Percentiles rank a stretch among this genome's conserved stretches.
Evolutionary conservation across 2,797 vertebrate genomes (phyloP).

Genomic region (Anomalospiza imberbis): DNA sequence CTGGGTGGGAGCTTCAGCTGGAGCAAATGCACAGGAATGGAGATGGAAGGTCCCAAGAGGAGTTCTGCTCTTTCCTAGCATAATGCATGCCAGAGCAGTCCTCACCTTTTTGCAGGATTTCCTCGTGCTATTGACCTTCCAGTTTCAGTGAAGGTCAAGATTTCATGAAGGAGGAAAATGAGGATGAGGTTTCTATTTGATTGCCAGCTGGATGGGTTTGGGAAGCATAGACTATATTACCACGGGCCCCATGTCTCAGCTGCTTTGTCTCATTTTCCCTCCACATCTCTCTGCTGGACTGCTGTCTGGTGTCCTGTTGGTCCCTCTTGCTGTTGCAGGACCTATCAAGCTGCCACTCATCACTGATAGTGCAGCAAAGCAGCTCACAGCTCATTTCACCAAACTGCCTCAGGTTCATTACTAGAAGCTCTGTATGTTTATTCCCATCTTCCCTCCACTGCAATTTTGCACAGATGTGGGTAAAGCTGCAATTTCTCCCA

Average conservation of each 20-base stretch:
- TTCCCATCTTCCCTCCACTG: background rate
- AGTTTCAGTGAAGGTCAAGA: background rate
- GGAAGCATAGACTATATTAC: background rate
- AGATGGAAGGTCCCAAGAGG: background rate
- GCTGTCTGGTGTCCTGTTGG: background rate
- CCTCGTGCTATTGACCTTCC: background rate
- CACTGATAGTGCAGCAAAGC: background rate
- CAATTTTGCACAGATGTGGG: background rate
- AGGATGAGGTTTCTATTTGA: background rate
- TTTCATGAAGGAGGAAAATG: background rate
- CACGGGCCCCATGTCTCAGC: background rate
- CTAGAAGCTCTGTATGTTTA: background rate
- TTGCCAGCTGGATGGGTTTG: background rate
- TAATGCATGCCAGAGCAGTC: fast-evolving
- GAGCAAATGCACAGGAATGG: background rate
- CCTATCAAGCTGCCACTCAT: background rate
- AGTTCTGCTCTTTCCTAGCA: background rate
- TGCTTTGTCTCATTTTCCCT: background rate
- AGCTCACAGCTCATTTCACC: background rate
- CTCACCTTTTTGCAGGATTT: background rate
- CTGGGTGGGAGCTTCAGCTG: background rate
- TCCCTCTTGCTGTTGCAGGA: background rate
- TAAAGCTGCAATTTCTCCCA: background rate
- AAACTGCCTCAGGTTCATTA: background rate
- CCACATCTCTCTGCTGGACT: background rate